Percentiles rank a stretch among this genome's conserved stretches.
Conservation (phyloP, 2,113 vertebrate genomes). For the Meleagris gallopavo region DNA sequence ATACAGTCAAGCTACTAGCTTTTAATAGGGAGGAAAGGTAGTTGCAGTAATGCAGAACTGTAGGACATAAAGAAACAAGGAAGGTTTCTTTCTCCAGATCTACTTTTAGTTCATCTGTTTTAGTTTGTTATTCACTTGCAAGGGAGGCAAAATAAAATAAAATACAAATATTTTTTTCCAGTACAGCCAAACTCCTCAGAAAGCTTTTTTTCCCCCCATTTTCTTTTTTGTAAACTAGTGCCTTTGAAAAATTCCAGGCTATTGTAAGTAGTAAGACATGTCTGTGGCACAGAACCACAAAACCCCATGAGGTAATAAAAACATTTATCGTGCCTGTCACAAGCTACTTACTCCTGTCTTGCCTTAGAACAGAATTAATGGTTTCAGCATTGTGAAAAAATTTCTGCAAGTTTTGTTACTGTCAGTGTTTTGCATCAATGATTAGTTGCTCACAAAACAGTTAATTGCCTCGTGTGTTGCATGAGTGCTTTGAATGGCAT, state of each 20-base stretch:
- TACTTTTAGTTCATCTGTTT: not conserved
- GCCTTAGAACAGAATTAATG: not conserved
- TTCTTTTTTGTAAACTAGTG: not conserved
- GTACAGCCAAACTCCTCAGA: not conserved
- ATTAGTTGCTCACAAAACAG: conserved; percentile 10
- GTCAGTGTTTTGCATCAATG: conserved; percentile 2
- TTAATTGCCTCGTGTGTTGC: not conserved
- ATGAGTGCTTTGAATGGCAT: not conserved
- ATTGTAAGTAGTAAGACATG: conserved; percentile 7
- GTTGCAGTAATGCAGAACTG: not conserved
- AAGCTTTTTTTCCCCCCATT: not conserved
- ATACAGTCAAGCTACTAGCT: not conserved
- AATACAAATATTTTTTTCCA: not conserved
- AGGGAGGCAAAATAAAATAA: not conserved
- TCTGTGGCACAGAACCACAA: conserved; percentile 10
- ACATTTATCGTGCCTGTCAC: not conserved
- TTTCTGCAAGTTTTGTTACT: not conserved
- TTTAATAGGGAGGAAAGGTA: not conserved
- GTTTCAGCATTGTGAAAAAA: not conserved
- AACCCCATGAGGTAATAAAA: conserved; percentile 18
- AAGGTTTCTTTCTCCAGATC: not conserved
- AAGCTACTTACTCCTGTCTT: not conserved
- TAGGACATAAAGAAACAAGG: not conserved
- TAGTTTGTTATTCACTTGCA: not conserved
- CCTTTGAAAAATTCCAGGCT: conserved; percentile 18